Conservation (phyloP, 1,140 invertebrate genomes). For the Drosophila rhopaloa region DNA sequence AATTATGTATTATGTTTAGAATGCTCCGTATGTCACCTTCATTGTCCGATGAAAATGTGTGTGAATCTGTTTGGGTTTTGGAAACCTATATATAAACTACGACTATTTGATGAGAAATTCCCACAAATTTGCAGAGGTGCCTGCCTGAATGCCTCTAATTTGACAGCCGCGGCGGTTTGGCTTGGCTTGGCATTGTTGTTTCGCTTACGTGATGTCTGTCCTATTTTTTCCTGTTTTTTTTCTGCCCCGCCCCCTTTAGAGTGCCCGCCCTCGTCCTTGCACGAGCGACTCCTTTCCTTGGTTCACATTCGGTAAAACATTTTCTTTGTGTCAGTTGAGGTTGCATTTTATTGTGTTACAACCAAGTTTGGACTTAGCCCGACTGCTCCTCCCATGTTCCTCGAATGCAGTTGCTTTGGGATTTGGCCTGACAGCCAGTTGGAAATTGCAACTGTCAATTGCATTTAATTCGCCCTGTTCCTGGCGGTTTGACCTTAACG, state of each 20-base stretch:
- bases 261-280: constrained; percentile 19
- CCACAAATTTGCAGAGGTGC: constrained; percentile 52
- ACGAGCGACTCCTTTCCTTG: constrained; percentile 44
- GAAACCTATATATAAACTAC: constrained; percentile 2
- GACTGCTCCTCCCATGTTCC: constrained; percentile 25
- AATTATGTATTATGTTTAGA: constrained; percentile 28
- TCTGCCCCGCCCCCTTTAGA: constrained; percentile 44
- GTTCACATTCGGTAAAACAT: constrained; percentile 68
- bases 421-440: constrained; percentile 77
- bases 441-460: constrained; percentile 83
- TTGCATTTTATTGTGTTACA: constrained; percentile 81
- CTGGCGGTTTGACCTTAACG: constrained; percentile 68
- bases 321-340: constrained; percentile 82
- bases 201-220: constrained; percentile 78
- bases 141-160: constrained; percentile 68
- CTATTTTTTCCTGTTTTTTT: constrained; percentile 14
- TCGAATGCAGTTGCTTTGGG: constrained; percentile 54
- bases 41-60: constrained; percentile 6
- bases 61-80: not conserved
- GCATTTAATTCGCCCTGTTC: constrained; percentile 75
- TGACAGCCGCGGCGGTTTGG: constrained; percentile 70
- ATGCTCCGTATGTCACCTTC: constrained; percentile 13
- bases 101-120: constrained; percentile 24
- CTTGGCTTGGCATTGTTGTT: constrained; percentile 67
- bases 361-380: constrained; percentile 59